phyloP scores from a whole-genome alignment of 2,888 invertebrate species.

The Elysia crispata region DNA sequence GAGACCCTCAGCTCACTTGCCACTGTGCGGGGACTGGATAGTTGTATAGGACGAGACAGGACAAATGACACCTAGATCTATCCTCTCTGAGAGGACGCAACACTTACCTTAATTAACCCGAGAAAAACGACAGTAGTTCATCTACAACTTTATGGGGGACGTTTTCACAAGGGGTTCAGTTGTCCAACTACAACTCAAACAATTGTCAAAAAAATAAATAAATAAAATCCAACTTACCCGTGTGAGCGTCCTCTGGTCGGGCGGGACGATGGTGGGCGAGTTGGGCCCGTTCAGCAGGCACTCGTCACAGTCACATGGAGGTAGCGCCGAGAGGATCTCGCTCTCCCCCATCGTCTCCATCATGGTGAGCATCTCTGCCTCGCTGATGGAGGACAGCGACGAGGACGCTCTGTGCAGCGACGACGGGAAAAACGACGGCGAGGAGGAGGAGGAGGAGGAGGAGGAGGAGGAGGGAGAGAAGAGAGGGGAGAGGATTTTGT shows the following conservation, averaged over 20 bases:
- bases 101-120: too few species aligned
- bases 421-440: neutral
- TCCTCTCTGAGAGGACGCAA: too few species aligned
- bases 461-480: slow-evolving; percentile 34
- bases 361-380: slow-evolving; percentile 50
- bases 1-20: too few species aligned
- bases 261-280: neutral
- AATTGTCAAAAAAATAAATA: too few species aligned
- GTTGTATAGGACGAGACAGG: too few species aligned
- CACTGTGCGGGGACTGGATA: too few species aligned
- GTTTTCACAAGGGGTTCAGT: too few species aligned
- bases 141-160: too few species aligned
- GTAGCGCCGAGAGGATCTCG: slow-evolving; percentile 42
- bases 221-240: slow-evolving; percentile 43
- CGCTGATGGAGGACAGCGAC: slow-evolving; percentile 50
- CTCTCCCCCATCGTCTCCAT: slow-evolving; percentile 49
- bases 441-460: slow-evolving; percentile 23
- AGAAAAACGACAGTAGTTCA: too few species aligned
- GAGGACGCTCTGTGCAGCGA: neutral
- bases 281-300: slow-evolving; percentile 44
- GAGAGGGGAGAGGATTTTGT: neutral
- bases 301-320: slow-evolving; percentile 52
- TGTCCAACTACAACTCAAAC: too few species aligned
- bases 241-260: slow-evolving; percentile 26
- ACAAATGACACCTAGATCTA: too few species aligned